Base-by-base conservation (phyloP, 2,113 vertebrate species). In the Menidia beryllina region DNA sequence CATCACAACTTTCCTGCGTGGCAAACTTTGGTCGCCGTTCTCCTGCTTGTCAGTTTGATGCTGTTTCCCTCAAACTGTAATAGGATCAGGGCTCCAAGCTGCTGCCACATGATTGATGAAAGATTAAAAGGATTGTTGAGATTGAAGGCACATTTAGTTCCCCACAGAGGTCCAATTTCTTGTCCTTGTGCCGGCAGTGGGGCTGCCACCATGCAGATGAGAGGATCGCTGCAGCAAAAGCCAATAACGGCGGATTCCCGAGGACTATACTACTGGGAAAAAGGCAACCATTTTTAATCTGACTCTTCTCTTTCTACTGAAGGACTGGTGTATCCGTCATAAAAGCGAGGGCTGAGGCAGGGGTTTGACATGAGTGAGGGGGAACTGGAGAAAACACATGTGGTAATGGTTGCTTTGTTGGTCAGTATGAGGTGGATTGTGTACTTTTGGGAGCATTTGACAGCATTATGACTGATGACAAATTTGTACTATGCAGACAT, bases 41-140 rank as follows among this genome's bases (percentile, higher is more conserved):
- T 83, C 60, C 59, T 60, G 71, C 75, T 81, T 86, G 90, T 86
- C 88, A 88, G 19, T 84, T 84, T 53, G 64, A 77, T 82, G 86
- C 72, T 36, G 56, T 89, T 90, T 79, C 84, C 79, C 69, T 81
- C 75, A 69, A 85, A 85, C 55, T 69, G 89, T 91, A 92, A 94
- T 91, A 91, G 88, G 90, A 93, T 91, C 86, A 85, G 71, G 83
- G 49, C 84, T 89, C 73, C 20, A 69, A 75, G 82, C 86, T 83
- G 78, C 88, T 90, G 82, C 87, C 84, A 86, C 75, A 78, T 90
- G 93, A 93, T 88, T 92, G 93, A 93, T 94, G 93, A 94, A 90
- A 94, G 92, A 94, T 94, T 94, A 93, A 93, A 94, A 91, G 90
- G 91, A 92, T 91, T 93, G 89, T 91, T 89, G 88, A 88, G 88